A percentile compares a stretch with the other conserved stretches of the same genome.
phyloP scores from a whole-genome alignment of 2,113 vertebrate genomes.

The Brachyhypopomus occidentalis region DNA sequence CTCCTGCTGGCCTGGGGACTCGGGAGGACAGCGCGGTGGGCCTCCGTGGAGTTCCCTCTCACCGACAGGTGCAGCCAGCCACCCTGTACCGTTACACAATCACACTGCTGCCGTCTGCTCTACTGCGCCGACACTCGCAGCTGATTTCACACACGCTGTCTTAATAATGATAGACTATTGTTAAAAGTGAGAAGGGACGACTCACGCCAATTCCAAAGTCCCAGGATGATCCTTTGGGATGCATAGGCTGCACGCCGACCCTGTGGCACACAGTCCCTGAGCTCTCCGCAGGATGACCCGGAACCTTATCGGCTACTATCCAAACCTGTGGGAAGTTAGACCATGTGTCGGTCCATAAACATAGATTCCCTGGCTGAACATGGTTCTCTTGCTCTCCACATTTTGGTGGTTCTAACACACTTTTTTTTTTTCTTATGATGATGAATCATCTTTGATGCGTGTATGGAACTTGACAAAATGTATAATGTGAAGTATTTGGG shows the following conservation, averaged over 20 bases:
- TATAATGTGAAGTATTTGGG: no score
- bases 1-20: constrained; percentile 48
- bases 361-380: no score
- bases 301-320: constrained; percentile 89
- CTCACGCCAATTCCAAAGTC: constrained; percentile 96
- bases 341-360: not conserved
- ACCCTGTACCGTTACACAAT: constrained; percentile 73
- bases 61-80: constrained; percentile 92
- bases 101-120: not conserved
- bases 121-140: not conserved
- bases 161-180: not conserved
- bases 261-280: constrained; percentile 87
- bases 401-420: not conserved
- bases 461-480: no score
- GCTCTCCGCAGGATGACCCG: constrained; percentile 84
- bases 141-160: not conserved
- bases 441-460: no score
- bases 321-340: constrained; percentile 80
- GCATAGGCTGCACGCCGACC: constrained; percentile 82
- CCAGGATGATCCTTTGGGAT: constrained; percentile 90
- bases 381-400: not conserved
- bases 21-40: constrained; percentile 50
- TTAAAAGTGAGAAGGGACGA: not conserved
- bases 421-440: no score
- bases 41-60: constrained; percentile 82